A percentile compares a stretch with the other conserved stretches of the same genome.
Evolutionary conservation across 2,797 vertebrate genomes (phyloP).

Genomic region (Aeoliscus strigatus): DNA sequence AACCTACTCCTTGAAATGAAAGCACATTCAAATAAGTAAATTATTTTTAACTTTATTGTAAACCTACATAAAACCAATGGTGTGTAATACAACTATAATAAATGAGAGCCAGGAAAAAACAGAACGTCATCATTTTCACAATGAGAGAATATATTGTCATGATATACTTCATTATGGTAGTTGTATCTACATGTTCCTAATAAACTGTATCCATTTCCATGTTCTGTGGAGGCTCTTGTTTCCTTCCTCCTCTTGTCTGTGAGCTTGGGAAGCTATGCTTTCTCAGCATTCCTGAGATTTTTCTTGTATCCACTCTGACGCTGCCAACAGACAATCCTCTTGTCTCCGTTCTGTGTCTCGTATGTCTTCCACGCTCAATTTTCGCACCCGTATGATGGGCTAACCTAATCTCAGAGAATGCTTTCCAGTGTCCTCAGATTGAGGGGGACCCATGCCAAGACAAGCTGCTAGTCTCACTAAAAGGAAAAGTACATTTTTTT

Average conservation of each 20-base stretch:
- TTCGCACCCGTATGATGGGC: conserved; percentile 27
- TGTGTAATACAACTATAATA: too few relatives aligned
- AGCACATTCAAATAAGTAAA: too few relatives aligned
- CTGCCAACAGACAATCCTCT: conserved; percentile 61
- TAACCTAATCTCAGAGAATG: conserved; percentile 42
- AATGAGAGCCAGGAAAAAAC: too few relatives aligned
- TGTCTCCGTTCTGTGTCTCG: conserved; percentile 51
- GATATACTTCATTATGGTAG: too few relatives aligned
- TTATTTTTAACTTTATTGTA: too few relatives aligned
- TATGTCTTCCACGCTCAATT: conserved; percentile 34
- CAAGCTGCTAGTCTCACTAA: too few relatives aligned
- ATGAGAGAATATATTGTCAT: too few relatives aligned
- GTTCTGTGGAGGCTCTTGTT: conserved; percentile 28
- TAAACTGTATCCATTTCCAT: conserved; percentile 27
- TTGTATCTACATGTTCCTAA: too few relatives aligned
- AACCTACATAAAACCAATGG: too few relatives aligned
- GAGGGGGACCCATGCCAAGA: conserved; percentile 9
- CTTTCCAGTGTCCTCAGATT: conserved; percentile 54
- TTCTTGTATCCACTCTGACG: conserved; percentile 59
- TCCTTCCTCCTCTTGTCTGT: conserved; percentile 48
- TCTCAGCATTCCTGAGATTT: conserved; percentile 75
- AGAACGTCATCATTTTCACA: too few relatives aligned
- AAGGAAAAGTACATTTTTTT: too few relatives aligned
- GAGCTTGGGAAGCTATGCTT: conserved; percentile 49
- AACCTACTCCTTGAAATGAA: too few relatives aligned